Evolutionary conservation across 2,888 invertebrate genomes (phyloP).

Genomic region (Melitaea athalia): DNA sequence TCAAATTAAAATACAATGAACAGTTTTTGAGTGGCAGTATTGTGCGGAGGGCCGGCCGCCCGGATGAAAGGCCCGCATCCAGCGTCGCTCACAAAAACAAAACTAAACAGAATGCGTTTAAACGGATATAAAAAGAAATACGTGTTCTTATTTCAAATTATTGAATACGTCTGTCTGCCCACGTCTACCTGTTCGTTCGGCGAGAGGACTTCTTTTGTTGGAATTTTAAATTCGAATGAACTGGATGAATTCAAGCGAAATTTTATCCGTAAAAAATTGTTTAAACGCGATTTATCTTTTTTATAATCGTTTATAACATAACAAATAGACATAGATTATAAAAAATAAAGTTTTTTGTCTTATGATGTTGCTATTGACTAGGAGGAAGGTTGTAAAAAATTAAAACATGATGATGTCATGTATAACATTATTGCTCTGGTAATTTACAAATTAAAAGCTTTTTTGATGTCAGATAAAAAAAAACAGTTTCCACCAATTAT

Average conservation of each 20-base stretch:
- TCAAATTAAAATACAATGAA: constrained; percentile 83
- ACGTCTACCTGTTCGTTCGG: constrained; percentile 73
- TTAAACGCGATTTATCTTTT: constrained; percentile 29
- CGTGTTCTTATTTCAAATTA: constrained; percentile 80
- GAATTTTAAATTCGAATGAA: constrained; percentile 61
- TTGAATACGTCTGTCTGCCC: constrained; percentile 79
- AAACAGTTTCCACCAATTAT: constrained; percentile 20
- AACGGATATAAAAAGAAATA: constrained; percentile 81
- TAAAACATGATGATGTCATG: not conserved
- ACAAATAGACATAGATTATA: constrained; percentile 18
- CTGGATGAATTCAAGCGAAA: constrained; percentile 62
- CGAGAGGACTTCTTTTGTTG: constrained; percentile 60
- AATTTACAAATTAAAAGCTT: not conserved
- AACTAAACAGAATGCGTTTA: constrained; percentile 81
- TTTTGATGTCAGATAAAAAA: constrained; percentile 11
- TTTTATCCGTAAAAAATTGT: constrained; percentile 49
- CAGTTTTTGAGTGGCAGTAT: constrained; percentile 82
- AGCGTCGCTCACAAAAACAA: constrained; percentile 77
- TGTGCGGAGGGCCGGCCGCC: constrained; percentile 65
- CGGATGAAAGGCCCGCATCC: constrained; percentile 79
- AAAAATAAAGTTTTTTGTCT: constrained; percentile 5
- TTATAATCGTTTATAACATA: constrained; percentile 24
- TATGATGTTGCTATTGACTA: not conserved
- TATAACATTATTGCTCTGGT: not conserved
- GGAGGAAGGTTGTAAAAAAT: not conserved